Evolutionary conservation across 2,888 invertebrate species (phyloP), one percentile per base, ranked within the genome.

Genomic region (Nymphalis urticae): DNA sequence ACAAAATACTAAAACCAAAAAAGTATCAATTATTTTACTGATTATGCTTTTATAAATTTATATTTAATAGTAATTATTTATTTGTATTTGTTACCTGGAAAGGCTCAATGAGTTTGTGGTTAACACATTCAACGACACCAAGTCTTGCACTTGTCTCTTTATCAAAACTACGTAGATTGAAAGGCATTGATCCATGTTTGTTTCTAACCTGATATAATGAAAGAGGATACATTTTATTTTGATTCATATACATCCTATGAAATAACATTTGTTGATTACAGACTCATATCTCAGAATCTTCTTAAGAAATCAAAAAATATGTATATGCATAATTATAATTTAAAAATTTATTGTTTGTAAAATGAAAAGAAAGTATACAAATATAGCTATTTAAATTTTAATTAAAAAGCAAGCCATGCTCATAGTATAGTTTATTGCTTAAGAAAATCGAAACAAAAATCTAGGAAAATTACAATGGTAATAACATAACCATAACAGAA

Each of bases 141-240:
- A 99, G 96, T 85, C 98, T 97, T 50, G 99, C 99, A 88, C 98
- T 99, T 73, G 97, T 98, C 88, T 99, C 99, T 86, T 99, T 99
- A 80, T 98, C 98, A 85, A 98, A 98, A 83, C 95, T 95, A 76
- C 98, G 95, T 80, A 99, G 93, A 86, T 99, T 98, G 93, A 99
- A 99, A 27, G 99, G 99, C 99, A 99, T 98, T 70, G 95, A 95
- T 59, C 98, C 98, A 87, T 98, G 97, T 90, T 98, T 98, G 83
- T 97, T 95, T 82, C 97, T 95, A 36, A 97, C 96, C 94, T 94
- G 75, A 42, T 19, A 69, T 69, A 59, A 67, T 13, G 59, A 54
- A 51, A 70, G 62, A 64, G 48, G 27, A 69, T 63, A 48, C 59
- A 50, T 21, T 42, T 21, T 21, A 21, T 51, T 1, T 51, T 21